Evolutionary conservation across 1,140 invertebrate genomes (phyloP).

Genomic region (Drosophila azteca): DNA sequence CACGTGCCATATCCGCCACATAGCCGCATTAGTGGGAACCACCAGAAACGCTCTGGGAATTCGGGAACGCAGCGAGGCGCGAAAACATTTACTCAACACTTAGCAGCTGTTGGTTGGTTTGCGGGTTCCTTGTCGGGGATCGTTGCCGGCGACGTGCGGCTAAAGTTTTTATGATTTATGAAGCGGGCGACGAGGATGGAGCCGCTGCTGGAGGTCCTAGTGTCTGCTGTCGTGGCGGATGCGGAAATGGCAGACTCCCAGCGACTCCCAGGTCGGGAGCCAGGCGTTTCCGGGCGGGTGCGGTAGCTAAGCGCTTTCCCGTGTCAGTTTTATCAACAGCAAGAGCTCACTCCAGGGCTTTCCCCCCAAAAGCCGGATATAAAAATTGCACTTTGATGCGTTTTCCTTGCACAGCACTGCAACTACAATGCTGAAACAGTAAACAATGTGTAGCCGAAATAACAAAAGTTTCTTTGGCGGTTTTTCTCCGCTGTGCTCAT

Average conservation of each 20-base stretch:
- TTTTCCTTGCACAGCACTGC: constrained; percentile 18
- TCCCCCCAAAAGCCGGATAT: constrained; percentile 51
- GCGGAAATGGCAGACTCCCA: constrained; percentile 50
- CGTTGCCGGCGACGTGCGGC: constrained; percentile 51
- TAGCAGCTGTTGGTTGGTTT: constrained; percentile 66
- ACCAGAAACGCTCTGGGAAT: constrained; percentile 64
- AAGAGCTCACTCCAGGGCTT: background rate
- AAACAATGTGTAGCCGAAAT: constrained; percentile 60
- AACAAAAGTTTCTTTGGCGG: constrained; percentile 71
- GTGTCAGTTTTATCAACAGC: constrained; percentile 44
- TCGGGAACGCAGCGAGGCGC: constrained; percentile 70
- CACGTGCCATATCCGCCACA: constrained; percentile 63
- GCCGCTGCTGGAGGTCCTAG: constrained; percentile 56
- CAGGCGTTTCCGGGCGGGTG: background rate
- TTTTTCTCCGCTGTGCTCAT: constrained; percentile 60
- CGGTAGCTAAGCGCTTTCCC: constrained; percentile 43
- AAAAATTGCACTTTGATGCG: constrained; percentile 78
- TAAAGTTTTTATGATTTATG: constrained; percentile 79
- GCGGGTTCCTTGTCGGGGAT: constrained; percentile 28
- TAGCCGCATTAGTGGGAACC: constrained; percentile 25
- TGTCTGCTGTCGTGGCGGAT: constrained; percentile 50
- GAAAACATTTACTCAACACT: constrained; percentile 82
- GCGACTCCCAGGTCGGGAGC: constrained; percentile 19
- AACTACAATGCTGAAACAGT: constrained; percentile 39
- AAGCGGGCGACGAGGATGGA: constrained; percentile 54